Evolutionary conservation across 2,113 vertebrate species (phyloP), one percentile per base, ranked within the genome.

Genomic region (Poecile atricapillus): DNA sequence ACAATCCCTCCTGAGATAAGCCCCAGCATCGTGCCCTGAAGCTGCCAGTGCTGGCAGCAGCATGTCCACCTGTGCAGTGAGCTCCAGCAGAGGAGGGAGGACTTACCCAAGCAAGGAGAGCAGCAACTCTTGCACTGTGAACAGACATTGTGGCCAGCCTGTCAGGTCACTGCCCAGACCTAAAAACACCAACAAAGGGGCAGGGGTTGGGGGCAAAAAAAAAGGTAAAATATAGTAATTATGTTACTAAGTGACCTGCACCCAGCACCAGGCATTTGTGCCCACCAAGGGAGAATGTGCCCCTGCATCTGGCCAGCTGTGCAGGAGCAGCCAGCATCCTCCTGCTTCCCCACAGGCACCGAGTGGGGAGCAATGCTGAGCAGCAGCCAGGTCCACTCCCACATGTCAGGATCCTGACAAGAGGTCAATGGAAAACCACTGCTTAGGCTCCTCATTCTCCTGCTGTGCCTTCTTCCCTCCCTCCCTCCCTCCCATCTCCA

Each of bases 81-180:
- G 39, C 39, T n/a, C 7, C 5, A 2, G 56, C 15, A 30, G 56
- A 20, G 71, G n/a, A 47, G 30, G 20, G 17, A n/a, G 70, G 35
- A 94, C 94, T 96, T 93, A 98, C 98, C 98, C 98, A 98, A 44
- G 97, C 91, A 11, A 98, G 97, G 31, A 98, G 97, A 39, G 98
- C 97, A 10, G 96, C 80, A 3, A 94, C 97, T 89, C 97, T 97
- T 21, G 84, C 49, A 3, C 63, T 23, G 24, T 98, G 97, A 43
- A 98, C 96, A 33, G 98, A 95, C 98, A 98, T 98, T 52, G 83
- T 97, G 25, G 71, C 64, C 44, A 96, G 64, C 67, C 77, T 80
- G 63, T 52, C 80, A 37, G 90, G 43, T 93, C 71, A 64, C 81
- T 35, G 39, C 59, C 60, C 52, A 39, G 41, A 96, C 97, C 93